phyloP scores from a whole-genome alignment of 2,888 invertebrate species.

The Silvanus unidentatus region DNA sequence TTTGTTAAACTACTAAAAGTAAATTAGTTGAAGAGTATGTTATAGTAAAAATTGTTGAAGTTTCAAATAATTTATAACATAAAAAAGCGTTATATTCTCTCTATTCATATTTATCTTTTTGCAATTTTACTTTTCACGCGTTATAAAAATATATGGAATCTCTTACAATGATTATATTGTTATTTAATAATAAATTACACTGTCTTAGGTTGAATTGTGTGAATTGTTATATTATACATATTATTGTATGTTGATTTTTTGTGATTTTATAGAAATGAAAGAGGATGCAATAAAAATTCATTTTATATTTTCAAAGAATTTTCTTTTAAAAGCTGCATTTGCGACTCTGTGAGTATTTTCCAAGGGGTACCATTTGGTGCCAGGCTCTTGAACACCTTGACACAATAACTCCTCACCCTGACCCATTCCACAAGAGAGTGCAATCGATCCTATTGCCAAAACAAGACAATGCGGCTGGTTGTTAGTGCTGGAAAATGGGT shows the following conservation, averaged over 20 bases:
- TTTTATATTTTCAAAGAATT: conserved; percentile 15
- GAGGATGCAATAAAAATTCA: conserved; percentile 14
- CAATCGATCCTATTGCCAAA: conserved; percentile 6
- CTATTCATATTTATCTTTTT: too few species aligned
- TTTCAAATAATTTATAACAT: conserved; percentile 27
- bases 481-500: conserved; percentile 35
- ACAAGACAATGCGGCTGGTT: conserved; percentile 3
- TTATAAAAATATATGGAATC: conserved; percentile 13
- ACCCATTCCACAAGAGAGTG: too few species aligned
- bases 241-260: conserved; percentile 44
- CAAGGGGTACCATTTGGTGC: conserved; percentile 11
- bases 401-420: conserved; percentile 18
- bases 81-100: conserved; percentile 15
- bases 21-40: background rate
- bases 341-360: background rate
- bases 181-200: conserved; percentile 9
- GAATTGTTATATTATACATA: conserved; percentile 38
- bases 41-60: conserved; percentile 28
- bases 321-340: conserved; percentile 1
- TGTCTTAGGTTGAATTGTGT: conserved; percentile 39
- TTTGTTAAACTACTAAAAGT: conserved; percentile 22
- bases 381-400: conserved; percentile 11
- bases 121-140: too few species aligned
- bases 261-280: conserved; percentile 45
- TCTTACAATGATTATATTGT: conserved; percentile 13